Evolutionary conservation across 1,140 invertebrate species (phyloP), one percentile per base, ranked within the genome.

Genomic region (Daktulosphaira vitifoliae): DNA sequence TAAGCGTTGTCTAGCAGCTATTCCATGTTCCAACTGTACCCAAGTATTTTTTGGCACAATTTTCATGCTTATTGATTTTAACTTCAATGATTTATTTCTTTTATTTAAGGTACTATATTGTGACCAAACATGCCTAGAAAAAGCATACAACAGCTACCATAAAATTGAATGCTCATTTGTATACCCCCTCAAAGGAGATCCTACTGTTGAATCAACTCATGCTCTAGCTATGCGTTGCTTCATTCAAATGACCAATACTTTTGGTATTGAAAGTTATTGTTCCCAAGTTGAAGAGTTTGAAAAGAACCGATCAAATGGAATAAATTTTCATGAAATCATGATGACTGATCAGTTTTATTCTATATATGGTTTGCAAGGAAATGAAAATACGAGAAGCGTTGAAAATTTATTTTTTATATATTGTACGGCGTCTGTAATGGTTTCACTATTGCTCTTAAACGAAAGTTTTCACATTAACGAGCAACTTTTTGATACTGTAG

Each of bases 1-100:
- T 67, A 76, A 79, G 25, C 78, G 81, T 71, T 80, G 78, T 72
- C 79, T 80, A 67, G 65, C 78, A n/a, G 82, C 83, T 71, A 76
- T 84, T 66, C 85, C 85, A 54, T 89, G 86, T 74, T 70, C 78
- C 11, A 72, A 73, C 42, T 89, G 86, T 73, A 80, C 78, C 39
- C 76, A 78, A 56, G 69, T 70, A 59, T 49, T 65, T 53, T 48
- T 50, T 56, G 37, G 9, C 6, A 42, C 37, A 16, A 22, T 56
- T 39, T n/a, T 22, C 33, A 16, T 33, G 29, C 29, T 11, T 33
- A 33, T 5, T 33, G 11, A 33, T 33, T 33, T 6, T 11, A 33
- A 33, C 29, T 33, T 33, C 5, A 5, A 33, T 33, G 29, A 6
- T 5, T 33, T 5, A 6, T 6, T 33, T 5, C 29, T 33, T 33